Conservation (phyloP, 2,797 vertebrate genomes). For the Thamnophis elegans region DNA sequence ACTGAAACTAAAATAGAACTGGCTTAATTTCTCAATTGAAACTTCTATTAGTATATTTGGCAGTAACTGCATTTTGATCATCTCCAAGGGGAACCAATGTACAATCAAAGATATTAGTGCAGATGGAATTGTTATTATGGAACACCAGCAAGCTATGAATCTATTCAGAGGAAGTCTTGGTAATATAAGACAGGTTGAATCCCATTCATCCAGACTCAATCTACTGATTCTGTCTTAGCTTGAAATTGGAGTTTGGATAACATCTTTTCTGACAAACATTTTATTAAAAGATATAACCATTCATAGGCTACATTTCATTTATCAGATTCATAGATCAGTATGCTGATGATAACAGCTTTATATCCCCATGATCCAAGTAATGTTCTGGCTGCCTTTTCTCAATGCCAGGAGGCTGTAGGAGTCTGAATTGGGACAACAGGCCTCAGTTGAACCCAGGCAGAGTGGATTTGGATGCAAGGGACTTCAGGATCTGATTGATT, state of each 20-base stretch:
- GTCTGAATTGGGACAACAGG: too few species aligned
- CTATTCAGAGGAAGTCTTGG: not conserved
- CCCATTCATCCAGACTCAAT: not conserved
- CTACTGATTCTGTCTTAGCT: not conserved
- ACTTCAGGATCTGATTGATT: not conserved
- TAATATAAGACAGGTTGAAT: not conserved
- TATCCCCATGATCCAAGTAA: too few species aligned
- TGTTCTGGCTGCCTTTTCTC: too few species aligned
- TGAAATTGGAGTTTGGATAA: not conserved
- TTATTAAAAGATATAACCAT: not conserved
- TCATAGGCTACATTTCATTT: not conserved
- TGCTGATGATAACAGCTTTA: not conserved
- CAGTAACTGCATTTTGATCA: not conserved
- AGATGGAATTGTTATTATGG: not conserved
- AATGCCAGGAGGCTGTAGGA: too few species aligned
- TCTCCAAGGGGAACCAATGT: not conserved
- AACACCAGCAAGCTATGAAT: not conserved
- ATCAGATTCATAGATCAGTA: not conserved
- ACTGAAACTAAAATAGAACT: not conserved
- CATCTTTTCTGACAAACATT: not conserved
- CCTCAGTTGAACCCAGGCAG: too few species aligned
- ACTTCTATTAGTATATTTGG: not conserved
- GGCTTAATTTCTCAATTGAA: not conserved
- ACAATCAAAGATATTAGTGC: not conserved
- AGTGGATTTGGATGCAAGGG: too few species aligned